A percentile compares a stretch with the other conserved stretches of the same genome.
Conservation (phyloP, 2,888 invertebrate genomes). For the Acanthopleura granulata region DNA sequence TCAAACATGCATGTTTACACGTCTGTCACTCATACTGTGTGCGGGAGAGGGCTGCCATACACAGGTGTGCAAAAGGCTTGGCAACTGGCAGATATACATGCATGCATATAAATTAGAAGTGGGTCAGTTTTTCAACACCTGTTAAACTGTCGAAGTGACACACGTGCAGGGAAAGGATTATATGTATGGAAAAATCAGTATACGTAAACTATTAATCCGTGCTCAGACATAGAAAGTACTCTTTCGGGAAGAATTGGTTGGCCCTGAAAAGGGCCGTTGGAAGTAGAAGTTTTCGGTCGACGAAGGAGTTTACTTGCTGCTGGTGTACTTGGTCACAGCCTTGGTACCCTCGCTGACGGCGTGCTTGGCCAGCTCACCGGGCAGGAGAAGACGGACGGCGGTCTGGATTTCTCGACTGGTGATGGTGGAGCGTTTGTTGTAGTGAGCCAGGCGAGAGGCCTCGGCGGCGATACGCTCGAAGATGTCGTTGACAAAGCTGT, state of each 20-base stretch:
- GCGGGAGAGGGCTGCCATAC: no score
- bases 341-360: slow-evolving; percentile 4
- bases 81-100: no score
- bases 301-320: slow-evolving; percentile 40
- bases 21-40: no score
- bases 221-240: not conserved
- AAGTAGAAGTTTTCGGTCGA: not conserved
- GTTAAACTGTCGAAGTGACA: no score
- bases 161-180: no score
- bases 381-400: slow-evolving; percentile 5
- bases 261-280: slow-evolving; percentile 7
- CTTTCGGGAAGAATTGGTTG: slow-evolving; percentile 5
- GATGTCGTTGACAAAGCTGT: slow-evolving; percentile 61
- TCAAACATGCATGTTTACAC: no score
- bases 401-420: slow-evolving; percentile 4
- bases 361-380: slow-evolving; percentile 8
- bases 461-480: slow-evolving; percentile 63
- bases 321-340: slow-evolving; percentile 52
- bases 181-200: no score
- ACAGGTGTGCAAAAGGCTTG: no score
- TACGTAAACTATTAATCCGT: not conserved
- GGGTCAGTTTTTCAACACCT: no score
- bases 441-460: slow-evolving; percentile 52
- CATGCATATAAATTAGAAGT: no score
- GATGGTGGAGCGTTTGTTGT: slow-evolving; percentile 47